Conservation (phyloP, 37 sponge, comb jelly and placozoan species). For the Diacarnus erythraeanus region DNA sequence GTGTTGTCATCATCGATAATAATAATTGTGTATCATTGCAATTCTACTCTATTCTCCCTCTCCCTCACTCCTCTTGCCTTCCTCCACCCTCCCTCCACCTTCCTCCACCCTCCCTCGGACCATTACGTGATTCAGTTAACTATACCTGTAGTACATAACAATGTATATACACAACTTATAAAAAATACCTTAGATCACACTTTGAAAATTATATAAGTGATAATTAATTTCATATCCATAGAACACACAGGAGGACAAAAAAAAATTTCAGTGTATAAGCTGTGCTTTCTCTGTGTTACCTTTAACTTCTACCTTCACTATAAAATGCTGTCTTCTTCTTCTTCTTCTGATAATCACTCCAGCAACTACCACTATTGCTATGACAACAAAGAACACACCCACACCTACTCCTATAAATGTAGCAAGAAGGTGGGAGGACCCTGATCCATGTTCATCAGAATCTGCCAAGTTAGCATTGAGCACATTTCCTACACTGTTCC, state of each 20-base stretch:
- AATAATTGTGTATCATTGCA: too few relatives aligned
- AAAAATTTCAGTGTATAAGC: not conserved
- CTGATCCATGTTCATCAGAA: not conserved
- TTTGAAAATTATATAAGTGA: not conserved
- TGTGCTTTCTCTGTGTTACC: not conserved
- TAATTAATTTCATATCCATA: not conserved
- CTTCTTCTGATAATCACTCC: not conserved
- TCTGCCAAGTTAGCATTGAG: not conserved
- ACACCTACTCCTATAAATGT: not conserved
- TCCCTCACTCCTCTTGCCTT: not conserved
- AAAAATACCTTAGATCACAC: not conserved
- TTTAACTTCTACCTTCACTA: not conserved
- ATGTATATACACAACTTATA: not conserved
- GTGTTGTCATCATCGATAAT: not conserved
- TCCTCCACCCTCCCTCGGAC: not conserved
- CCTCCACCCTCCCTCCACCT: not conserved
- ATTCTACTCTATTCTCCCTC: too few relatives aligned
- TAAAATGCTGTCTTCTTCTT: not conserved
- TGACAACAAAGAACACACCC: not conserved
- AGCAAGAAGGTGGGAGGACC: conserved; percentile 1
- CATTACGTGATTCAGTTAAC: not conserved
- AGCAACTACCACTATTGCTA: not conserved
- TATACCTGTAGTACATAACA: not conserved
- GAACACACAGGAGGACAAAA: not conserved
- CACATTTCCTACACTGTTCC: conserved; percentile 21